These are phyloP conservation scores for Pachliopta kotzebuea DNA, from an alignment of 2,888 invertebrate species.

Conservation along the genomic window DNA sequence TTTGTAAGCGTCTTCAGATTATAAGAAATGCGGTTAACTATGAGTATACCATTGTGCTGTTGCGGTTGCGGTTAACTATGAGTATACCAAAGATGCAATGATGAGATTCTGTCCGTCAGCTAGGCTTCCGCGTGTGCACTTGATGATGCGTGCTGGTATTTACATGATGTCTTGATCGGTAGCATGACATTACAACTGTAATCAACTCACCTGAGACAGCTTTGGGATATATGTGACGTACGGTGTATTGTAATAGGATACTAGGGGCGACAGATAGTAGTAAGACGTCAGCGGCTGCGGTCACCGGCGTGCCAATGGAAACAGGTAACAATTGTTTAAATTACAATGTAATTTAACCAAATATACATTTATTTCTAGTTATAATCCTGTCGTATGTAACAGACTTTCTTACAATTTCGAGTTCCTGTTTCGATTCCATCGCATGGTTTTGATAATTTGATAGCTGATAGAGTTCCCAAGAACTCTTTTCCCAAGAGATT, in stretches of 20 bases:
- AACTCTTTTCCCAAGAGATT: no score
- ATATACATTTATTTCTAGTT: no score
- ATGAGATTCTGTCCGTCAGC: neutral
- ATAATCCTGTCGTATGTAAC: no score
- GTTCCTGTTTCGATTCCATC: no score
- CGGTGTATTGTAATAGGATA: conserved; percentile 67
- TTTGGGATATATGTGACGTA: conserved; percentile 67
- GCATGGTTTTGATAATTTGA: no score
- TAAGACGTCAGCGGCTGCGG: conserved; percentile 67
- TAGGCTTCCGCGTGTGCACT: neutral
- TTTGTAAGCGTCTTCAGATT: no score
- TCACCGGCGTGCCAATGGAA: conserved; percentile 40
- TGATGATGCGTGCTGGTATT: conserved; percentile 20
- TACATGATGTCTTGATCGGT: conserved; percentile 29
- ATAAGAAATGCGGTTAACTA: no score
- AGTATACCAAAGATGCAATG: conserved; percentile 3
- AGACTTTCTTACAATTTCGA: no score
- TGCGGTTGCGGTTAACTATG: no score
- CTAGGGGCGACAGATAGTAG: conserved; percentile 67
- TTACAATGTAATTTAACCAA: conserved; percentile 24
- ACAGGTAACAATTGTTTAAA: conserved; percentile 31
- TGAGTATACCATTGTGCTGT: neutral
- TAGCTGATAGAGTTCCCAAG: no score
- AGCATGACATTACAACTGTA: conserved; percentile 26
- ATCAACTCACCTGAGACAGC: conserved; percentile 69